These are phyloP conservation scores for Gracilinanus agilis DNA, from an alignment of 2,113 vertebrate species.

Conservation along the genomic window DNA sequence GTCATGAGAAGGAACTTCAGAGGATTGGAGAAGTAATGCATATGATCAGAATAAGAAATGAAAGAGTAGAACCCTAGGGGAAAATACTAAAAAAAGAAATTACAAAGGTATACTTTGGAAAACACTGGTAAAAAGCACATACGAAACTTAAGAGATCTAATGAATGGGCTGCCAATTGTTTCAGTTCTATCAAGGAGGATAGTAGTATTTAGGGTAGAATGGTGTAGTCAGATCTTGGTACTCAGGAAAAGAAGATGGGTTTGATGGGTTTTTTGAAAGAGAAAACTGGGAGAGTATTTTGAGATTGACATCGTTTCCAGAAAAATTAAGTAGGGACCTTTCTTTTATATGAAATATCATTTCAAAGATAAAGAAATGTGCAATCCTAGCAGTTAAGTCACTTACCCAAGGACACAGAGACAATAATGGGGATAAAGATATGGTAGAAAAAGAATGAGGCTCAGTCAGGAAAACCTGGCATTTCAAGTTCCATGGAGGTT, in stretches of 20 bases:
- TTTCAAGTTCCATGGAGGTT: background rate
- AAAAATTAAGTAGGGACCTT: constrained; percentile 28
- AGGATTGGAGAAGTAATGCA: background rate
- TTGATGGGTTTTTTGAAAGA: background rate
- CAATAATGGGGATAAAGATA: background rate
- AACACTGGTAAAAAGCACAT: too few relatives aligned
- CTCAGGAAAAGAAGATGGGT: background rate
- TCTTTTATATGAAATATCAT: background rate
- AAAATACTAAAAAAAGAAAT: constrained; percentile 10
- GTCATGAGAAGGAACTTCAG: background rate
- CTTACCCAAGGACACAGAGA: background rate
- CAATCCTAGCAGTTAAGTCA: background rate
- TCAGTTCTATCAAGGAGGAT: constrained; percentile 52
- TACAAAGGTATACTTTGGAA: too few relatives aligned
- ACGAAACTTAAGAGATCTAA: constrained; percentile 55
- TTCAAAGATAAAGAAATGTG: background rate
- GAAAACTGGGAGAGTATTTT: constrained; percentile 37
- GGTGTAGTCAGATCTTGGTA: constrained; percentile 5
- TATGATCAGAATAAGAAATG: background rate
- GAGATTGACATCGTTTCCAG: constrained; percentile 31
- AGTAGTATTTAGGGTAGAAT: too few relatives aligned
- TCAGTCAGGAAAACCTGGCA: background rate
- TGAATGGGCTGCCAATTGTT: constrained; percentile 50
- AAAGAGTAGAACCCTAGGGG: constrained; percentile 8
- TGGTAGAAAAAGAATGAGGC: background rate